Percentiles rank a stretch among this genome's conserved stretches.
Evolutionary conservation across 2,797 vertebrate species (phyloP).

Genomic region (Oreonectes daqikongensis): DNA sequence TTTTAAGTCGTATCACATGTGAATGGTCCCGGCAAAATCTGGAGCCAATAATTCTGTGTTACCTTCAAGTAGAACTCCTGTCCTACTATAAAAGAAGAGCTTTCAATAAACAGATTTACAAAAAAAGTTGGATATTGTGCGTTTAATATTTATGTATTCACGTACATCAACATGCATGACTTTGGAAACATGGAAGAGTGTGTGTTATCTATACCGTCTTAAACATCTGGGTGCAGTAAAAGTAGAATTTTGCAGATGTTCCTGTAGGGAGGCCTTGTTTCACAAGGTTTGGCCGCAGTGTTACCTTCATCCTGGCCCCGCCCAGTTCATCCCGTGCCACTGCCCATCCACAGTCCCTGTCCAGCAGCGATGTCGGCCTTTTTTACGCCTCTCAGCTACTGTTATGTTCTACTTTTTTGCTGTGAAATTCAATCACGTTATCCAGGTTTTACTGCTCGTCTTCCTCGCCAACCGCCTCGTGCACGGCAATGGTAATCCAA

Average conservation of each 20-base stretch:
- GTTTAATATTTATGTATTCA: conserved; percentile 21
- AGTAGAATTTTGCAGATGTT: conserved; percentile 33
- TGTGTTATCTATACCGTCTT: conserved; percentile 38
- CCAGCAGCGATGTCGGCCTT: conserved; percentile 57
- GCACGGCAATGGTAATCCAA: conserved; percentile 56
- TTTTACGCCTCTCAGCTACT: conserved; percentile 67
- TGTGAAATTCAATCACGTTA: conserved; percentile 80
- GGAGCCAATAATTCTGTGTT: conserved; percentile 49
- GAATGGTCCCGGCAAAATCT: conserved; percentile 52
- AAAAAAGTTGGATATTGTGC: conserved; percentile 34
- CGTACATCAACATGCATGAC: conserved; percentile 20
- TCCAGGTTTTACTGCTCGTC: conserved; percentile 67
- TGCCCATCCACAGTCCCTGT: conserved; percentile 26
- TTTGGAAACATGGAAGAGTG: neutral
- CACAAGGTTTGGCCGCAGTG: neutral
- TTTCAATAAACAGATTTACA: conserved; percentile 31
- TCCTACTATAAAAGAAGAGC: conserved; percentile 52
- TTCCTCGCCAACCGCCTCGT: conserved; percentile 27
- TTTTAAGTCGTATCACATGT: conserved; percentile 44
- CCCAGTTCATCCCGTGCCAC: conserved; percentile 16
- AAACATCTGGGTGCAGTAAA: conserved; percentile 51
- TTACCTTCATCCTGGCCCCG: conserved; percentile 19
- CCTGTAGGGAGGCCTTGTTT: conserved; percentile 12
- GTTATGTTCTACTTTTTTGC: conserved; percentile 67
- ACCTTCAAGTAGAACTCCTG: conserved; percentile 21